Base-by-base conservation (phyloP, 2,888 invertebrate genomes). In the Blera fallax region DNA sequence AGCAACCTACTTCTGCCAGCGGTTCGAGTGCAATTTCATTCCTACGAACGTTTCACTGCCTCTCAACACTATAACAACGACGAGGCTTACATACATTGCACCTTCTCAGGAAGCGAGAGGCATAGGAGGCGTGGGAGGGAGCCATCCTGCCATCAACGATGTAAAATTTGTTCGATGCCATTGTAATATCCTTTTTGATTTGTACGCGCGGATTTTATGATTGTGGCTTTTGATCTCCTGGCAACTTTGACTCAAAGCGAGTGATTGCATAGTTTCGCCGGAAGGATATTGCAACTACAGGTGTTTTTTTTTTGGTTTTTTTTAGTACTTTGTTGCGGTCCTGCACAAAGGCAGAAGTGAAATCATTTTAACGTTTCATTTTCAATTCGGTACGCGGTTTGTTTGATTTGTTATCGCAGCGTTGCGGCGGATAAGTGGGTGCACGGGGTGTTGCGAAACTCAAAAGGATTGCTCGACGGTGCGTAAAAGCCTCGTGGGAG, bases 161-260 rank as follows among this genome's bases (percentile, higher is more conserved):
- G 64, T 56, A 67, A 65, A 58, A 65, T 60, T 80, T 48, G 74
- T 74, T 84, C 79, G 74, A 80, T 84, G 69, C 62, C 43, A 69
- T 78, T 79, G 79, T 80, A 76, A 72, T 80, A 50, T 58, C 21
- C 58, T 70, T 74, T 80, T 80, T 80, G 76, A 80, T 85, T 85
- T 80, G 65, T 69, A 27, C 50, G 45, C 62, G 48, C 21, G 54
- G 78, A 62, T 80, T 80, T 80, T 76, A 85, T 76, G 80, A 80
- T 45, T 84, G 69, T 54, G 74, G 80, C 76, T 72, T 85, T 85
- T 76, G 80, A 76, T 85, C 84, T 67, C 70, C n/a, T 40, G 52
- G 40, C 40, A 16, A 48, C 37, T 77, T 70, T 50, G 77, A 54
- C 29, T 69, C 77, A 58, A 65, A 52, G 56, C 50, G 48, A 62